Conservation (phyloP, 2,888 invertebrate genomes). For the Aporophyla nigra region DNA sequence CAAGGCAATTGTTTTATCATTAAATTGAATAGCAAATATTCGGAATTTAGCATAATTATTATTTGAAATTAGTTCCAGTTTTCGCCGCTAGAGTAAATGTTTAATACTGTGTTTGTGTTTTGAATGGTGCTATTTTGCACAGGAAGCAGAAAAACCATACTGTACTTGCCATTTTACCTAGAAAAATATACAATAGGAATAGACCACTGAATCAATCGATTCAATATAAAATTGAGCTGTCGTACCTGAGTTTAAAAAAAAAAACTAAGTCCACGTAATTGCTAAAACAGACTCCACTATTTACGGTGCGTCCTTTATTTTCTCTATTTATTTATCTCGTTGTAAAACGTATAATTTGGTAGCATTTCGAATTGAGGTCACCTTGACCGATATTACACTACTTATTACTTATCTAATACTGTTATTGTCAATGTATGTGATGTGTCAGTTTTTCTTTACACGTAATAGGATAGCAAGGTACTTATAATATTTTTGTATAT, state of each 20-base stretch:
- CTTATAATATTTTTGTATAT: neutral
- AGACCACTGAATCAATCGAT: slow-evolving; percentile 7
- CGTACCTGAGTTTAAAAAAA: neutral
- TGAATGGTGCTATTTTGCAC: neutral
- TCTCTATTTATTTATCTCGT: neutral
- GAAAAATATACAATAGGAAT: neutral
- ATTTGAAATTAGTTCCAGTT: neutral
- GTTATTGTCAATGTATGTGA: neutral
- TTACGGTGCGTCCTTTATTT: slow-evolving; percentile 2
- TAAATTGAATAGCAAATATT: too few species aligned
- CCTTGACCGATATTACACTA: neutral
- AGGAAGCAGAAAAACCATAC: neutral
- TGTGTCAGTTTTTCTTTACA: neutral
- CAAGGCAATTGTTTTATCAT: too few species aligned
- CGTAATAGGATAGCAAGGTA: too few species aligned
- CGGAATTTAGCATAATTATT: neutral
- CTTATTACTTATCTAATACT: neutral
- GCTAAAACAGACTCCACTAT: slow-evolving; percentile 8
- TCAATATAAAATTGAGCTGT: slow-evolving; percentile 18
- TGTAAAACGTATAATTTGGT: neutral
- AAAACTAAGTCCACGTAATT: slow-evolving; percentile 10
- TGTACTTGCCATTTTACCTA: neutral
- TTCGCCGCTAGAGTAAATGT: neutral
- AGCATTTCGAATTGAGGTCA: neutral
- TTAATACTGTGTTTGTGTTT: neutral